phyloP scores from a whole-genome alignment of 1,140 invertebrate genomes.

The Colletes gigas region DNA sequence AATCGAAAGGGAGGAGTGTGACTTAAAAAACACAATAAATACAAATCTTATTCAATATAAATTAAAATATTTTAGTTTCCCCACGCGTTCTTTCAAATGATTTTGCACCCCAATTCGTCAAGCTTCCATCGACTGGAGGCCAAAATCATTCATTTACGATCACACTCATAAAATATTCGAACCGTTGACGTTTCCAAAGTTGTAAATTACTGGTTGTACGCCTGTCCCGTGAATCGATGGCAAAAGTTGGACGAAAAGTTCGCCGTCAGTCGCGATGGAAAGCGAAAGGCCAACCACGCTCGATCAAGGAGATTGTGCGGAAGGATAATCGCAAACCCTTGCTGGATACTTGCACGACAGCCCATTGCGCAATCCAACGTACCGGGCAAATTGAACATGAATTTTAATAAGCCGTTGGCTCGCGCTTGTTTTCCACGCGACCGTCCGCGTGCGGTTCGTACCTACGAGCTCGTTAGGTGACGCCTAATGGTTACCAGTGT shows the following conservation, averaged over 20 bases:
- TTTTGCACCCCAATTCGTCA: too few relatives aligned
- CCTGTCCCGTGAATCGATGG: too few relatives aligned
- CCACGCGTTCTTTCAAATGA: too few relatives aligned
- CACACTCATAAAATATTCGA: too few relatives aligned
- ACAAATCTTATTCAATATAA: too few relatives aligned
- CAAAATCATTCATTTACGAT: too few relatives aligned
- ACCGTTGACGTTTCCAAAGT: too few relatives aligned
- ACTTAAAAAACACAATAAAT: too few relatives aligned
- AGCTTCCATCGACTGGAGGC: too few relatives aligned
- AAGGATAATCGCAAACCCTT: constrained; percentile 50
- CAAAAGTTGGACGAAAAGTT: background rate
- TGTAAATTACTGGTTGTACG: too few relatives aligned
- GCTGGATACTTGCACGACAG: constrained; percentile 42
- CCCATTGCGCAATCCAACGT: constrained; percentile 48
- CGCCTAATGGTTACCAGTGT: constrained; percentile 31
- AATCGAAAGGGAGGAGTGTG: too few relatives aligned
- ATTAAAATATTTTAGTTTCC: too few relatives aligned
- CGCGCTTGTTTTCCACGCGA: constrained; percentile 24
- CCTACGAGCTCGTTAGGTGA: constrained; percentile 14
- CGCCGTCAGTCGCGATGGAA: constrained; percentile 20
- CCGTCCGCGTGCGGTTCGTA: background rate
- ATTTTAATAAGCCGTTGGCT: constrained; percentile 52
- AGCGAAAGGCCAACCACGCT: constrained; percentile 53
- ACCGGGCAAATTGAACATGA: constrained; percentile 55
- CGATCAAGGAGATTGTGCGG: constrained; percentile 47